Percentiles rank a stretch among this genome's conserved stretches.
Evolutionary conservation across 2,113 vertebrate genomes (phyloP).

Genomic region (Phasianus colchicus): DNA sequence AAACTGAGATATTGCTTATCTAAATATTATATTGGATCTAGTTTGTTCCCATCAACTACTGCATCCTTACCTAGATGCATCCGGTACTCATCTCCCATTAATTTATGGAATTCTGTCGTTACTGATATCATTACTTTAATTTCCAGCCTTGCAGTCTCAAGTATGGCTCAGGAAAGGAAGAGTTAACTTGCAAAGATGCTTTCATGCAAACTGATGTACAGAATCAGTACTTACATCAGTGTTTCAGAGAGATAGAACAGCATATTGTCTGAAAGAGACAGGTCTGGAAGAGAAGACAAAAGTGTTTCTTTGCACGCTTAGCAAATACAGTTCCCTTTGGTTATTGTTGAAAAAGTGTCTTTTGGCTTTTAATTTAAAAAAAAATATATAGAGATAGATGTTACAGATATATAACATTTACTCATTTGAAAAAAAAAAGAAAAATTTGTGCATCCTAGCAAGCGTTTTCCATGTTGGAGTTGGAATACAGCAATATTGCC

Average conservation of each 20-base stretch:
- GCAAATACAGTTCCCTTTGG: background rate
- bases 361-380: background rate
- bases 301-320: background rate
- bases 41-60: background rate
- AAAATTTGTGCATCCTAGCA: background rate
- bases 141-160: background rate
- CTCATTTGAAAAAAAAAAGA: background rate
- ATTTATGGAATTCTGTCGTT: background rate
- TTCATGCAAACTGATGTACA: background rate
- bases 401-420: background rate
- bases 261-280: background rate
- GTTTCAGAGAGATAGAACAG: background rate
- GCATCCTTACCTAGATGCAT: background rate
- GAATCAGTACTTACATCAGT: background rate
- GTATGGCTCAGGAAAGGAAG: no score
- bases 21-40: background rate
- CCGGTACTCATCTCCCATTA: background rate
- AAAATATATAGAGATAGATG: no score
- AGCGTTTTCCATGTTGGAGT: background rate
- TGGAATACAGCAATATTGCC: conserved; percentile 70
- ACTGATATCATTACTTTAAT: background rate
- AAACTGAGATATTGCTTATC: background rate
- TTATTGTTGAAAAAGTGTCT: background rate
- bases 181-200: background rate
- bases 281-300: background rate